Conservation (phyloP, 2,888 invertebrate genomes). For the Cerceris ruficornis region DNA sequence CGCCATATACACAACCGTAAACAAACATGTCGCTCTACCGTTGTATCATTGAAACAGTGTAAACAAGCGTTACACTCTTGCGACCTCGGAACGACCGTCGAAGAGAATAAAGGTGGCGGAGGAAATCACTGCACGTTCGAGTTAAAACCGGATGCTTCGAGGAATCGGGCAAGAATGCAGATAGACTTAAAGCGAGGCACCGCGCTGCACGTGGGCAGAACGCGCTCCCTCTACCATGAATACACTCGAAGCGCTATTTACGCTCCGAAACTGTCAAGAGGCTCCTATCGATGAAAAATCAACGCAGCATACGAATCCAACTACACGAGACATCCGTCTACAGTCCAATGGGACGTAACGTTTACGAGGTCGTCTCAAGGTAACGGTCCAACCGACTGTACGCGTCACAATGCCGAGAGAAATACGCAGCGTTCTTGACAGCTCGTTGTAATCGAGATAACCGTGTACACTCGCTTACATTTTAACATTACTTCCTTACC, state of each 20-base stretch:
- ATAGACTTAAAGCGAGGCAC: slow-evolving; percentile 30
- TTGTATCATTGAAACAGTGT: too few species aligned
- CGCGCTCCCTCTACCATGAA: slow-evolving; percentile 25
- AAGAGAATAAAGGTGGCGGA: not conserved
- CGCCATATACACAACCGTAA: too few species aligned
- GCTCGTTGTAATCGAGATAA: slow-evolving; percentile 26
- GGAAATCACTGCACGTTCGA: not conserved
- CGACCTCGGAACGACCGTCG: not conserved
- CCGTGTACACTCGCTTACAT: not conserved
- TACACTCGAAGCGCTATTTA: slow-evolving; percentile 7
- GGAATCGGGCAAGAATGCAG: slow-evolving; percentile 42
- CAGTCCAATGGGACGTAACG: not conserved
- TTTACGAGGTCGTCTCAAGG: slow-evolving; percentile 37
- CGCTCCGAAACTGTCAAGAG: slow-evolving; percentile 42
- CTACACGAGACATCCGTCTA: not conserved
- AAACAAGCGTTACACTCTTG: too few species aligned
- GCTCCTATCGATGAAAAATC: slow-evolving; percentile 2
- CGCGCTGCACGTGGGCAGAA: slow-evolving; percentile 52
- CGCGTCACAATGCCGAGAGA: slow-evolving; percentile 30
- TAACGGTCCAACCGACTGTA: slow-evolving; percentile 26
- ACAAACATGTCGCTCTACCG: too few species aligned
- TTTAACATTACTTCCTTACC: too few species aligned
- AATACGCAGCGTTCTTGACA: slow-evolving; percentile 27
- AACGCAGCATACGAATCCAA: not conserved
- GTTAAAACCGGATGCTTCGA: slow-evolving; percentile 33